Base-by-base conservation (phyloP, 2,797 vertebrate species). In the Phaenicophaeus curvirostris region DNA sequence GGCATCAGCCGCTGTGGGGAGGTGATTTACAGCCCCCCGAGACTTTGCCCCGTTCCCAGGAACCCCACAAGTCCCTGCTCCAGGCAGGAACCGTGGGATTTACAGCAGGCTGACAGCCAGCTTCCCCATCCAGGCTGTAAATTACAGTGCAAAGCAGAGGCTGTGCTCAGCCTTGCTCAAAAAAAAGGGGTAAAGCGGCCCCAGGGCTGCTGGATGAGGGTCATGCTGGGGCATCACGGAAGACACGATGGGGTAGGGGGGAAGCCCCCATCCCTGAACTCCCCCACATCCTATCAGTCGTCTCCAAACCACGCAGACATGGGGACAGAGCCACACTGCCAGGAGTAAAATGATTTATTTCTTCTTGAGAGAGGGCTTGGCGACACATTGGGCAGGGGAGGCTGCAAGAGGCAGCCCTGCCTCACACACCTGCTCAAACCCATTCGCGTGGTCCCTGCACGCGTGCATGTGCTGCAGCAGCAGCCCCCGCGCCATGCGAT, bases 321-420 rank as follows among this genome's bases (percentile, higher is more conserved):
- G 42, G 33, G 31, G 25, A 54, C 28, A 28, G 31, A 94, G 44
- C 24, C 2, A 0, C 55, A 30, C 8, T 63, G 37, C 51, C n/a
- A 59, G 21, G 27, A 89, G 13, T 78, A 72, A 88, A 89, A 88
- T 41, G 0, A 39, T 96, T 81, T 96, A 96, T 95, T 96, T 85
- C 50, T 85, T 59, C 39, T 2, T 42, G n/a, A 65, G 57, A 83
- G 82, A 89, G 62, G 48, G 12, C 17, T 63, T 48, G 46, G 57
- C 24, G 75, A n/a, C 62, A 69, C 24, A 3, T 9, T 0, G 1
- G 54, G 77, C 25, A 59, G 25, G 12, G 39, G n/a, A 62, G 24
- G 42, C 61, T 88, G 44, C 31, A 42, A 72, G 33, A 30, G 55
- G 7, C 14, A n/a, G n/a, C n/a, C n/a, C n/a, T n/a, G n/a, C 39